Conservation (phyloP, 2,113 vertebrate genomes). For the Zapus hudsonius region DNA sequence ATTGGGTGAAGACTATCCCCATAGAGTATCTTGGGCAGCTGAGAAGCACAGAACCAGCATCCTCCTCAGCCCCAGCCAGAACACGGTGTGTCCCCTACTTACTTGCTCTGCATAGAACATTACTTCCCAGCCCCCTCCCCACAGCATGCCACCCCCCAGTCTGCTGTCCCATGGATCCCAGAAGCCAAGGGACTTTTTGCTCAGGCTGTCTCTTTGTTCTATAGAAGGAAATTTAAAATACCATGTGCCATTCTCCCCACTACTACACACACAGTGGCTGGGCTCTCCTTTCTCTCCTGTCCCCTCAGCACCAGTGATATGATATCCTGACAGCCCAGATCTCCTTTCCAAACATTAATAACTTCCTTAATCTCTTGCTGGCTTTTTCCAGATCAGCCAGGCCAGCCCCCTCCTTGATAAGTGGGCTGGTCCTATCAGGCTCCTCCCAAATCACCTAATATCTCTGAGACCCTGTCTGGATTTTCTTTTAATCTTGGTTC, state of each 20-base stretch:
- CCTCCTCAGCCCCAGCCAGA: not conserved
- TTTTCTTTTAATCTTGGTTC: not conserved
- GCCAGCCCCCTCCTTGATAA: slow-evolving; percentile 5
- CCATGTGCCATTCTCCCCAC: not conserved
- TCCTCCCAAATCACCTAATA: not conserved
- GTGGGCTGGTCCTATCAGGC: not conserved
- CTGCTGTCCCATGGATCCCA: not conserved
- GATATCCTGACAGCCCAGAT: slow-evolving; percentile 59
- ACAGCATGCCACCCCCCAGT: not conserved
- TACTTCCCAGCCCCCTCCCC: not conserved
- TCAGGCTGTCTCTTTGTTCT: not conserved
- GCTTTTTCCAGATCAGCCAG: slow-evolving; percentile 58
- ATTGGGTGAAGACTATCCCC: not conserved
- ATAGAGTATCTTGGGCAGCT: not conserved
- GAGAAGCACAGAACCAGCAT: not conserved
- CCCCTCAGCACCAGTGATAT: slow-evolving; percentile 40
- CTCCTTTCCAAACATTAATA: slow-evolving; percentile 75
- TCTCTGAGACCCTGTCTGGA: not conserved
- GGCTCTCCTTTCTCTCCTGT: slow-evolving; percentile 8
- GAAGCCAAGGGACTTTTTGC: not conserved
- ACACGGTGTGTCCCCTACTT: not conserved
- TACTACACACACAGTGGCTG: not conserved
- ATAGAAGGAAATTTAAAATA: not conserved
- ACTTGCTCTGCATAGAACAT: not conserved
- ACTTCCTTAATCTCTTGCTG: slow-evolving; percentile 73